Conservation (phyloP, 2,888 invertebrate genomes). For the Theretra japonica region DNA sequence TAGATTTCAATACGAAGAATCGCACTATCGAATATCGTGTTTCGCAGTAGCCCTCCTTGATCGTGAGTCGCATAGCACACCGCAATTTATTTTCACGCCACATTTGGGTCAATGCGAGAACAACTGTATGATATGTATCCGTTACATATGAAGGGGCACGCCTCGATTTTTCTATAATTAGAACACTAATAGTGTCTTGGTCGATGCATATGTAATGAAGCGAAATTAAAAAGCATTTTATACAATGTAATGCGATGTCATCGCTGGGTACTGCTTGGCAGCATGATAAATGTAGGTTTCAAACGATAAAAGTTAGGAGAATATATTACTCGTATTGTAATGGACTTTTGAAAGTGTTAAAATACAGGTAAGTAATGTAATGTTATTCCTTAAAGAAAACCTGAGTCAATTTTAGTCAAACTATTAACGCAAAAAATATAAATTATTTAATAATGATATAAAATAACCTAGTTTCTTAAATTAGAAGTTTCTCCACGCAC, state of each 20-base stretch:
- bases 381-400: too few species aligned
- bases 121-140: slow-evolving; percentile 45
- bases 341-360: neutral
- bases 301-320: neutral
- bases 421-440: too few species aligned
- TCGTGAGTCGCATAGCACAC: slow-evolving; percentile 30
- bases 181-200: slow-evolving; percentile 58
- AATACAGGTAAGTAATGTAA: too few species aligned
- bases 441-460: too few species aligned
- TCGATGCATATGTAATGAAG: slow-evolving; percentile 42
- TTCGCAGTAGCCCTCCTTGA: neutral
- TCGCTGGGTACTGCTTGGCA: neutral
- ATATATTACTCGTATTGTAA: neutral
- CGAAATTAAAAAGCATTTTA: slow-evolving; percentile 33
- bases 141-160: slow-evolving; percentile 63
- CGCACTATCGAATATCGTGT: too few species aligned
- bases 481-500: too few species aligned
- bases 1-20: too few species aligned
- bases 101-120: slow-evolving; percentile 80
- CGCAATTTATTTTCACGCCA: slow-evolving; percentile 69
- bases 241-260: neutral
- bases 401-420: too few species aligned
- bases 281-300: neutral
- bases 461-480: too few species aligned
- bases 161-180: slow-evolving; percentile 68